phyloP scores from a whole-genome alignment of 2,113 vertebrate genomes.

The Embiotoca jacksoni region DNA sequence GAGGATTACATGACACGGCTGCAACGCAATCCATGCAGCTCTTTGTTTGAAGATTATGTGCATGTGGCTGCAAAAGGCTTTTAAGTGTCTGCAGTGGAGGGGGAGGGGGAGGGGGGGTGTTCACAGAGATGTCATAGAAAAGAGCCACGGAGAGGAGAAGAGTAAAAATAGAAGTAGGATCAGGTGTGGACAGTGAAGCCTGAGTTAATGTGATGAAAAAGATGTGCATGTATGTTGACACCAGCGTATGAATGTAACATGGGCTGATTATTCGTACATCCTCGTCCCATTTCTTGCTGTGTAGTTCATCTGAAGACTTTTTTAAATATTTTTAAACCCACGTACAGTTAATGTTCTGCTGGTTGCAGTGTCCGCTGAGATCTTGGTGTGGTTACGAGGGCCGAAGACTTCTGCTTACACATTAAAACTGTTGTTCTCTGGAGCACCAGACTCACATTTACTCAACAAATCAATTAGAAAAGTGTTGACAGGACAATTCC shows the following conservation, averaged over 20 bases:
- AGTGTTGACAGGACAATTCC: no score
- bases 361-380: no score
- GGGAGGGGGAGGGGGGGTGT: background rate
- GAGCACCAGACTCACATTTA: no score
- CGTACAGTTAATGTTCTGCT: no score
- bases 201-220: background rate
- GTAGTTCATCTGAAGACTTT: no score
- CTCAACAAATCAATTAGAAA: no score
- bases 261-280: background rate
- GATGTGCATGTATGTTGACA: background rate
- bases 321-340: no score
- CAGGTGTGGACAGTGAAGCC: background rate
- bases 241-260: no score
- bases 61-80: conserved; percentile 51
- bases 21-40: conserved; percentile 30
- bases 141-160: background rate
- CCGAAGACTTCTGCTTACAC: no score
- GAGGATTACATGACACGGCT: conserved; percentile 59
- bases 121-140: no score
- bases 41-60: conserved; percentile 42
- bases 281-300: background rate
- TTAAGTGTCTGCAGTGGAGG: conserved; percentile 25
- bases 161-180: background rate
- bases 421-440: no score
- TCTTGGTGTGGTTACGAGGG: no score